phyloP scores from a whole-genome alignment of 2,888 invertebrate genomes.

The Pardosa pseudoannulata region DNA sequence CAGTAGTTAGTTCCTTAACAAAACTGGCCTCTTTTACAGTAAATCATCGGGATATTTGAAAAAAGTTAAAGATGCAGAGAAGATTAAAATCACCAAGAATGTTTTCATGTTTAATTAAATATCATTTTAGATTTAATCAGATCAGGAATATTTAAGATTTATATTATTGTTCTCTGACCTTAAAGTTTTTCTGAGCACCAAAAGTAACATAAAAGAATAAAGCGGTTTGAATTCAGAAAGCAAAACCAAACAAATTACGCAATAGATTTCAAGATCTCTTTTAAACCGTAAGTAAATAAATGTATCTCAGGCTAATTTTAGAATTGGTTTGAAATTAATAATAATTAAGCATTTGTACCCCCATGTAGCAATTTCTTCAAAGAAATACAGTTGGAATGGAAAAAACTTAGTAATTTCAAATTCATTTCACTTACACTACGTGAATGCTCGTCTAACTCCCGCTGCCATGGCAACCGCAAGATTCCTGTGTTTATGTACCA shows the following conservation, averaged over 20 bases:
- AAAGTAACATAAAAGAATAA: too few species aligned
- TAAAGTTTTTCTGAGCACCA: too few species aligned
- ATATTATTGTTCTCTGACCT: not conserved
- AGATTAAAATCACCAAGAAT: too few species aligned
- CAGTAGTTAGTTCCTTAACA: too few species aligned
- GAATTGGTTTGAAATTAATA: slow-evolving; percentile 24
- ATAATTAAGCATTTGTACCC: slow-evolving; percentile 52
- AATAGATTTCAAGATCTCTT: too few species aligned
- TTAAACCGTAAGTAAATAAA: slow-evolving; percentile 37
- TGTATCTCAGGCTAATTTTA: slow-evolving; percentile 58
- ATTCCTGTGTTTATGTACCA: slow-evolving; percentile 46
- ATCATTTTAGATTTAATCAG: slow-evolving; percentile 47
- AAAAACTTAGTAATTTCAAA: slow-evolving; percentile 47
- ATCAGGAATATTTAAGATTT: slow-evolving; percentile 1
- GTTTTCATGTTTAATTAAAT: slow-evolving; percentile 1
- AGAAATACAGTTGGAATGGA: slow-evolving; percentile 47
- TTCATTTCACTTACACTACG: slow-evolving; percentile 39
- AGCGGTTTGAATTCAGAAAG: too few species aligned
- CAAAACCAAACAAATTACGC: too few species aligned
- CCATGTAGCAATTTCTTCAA: too few species aligned
- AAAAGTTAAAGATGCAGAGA: too few species aligned
- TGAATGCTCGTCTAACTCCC: slow-evolving; percentile 25
- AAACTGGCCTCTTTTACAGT: too few species aligned
- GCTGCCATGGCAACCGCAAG: slow-evolving; percentile 59
- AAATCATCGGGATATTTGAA: too few species aligned